Evolutionary conservation across 2,888 invertebrate genomes (phyloP).

Genomic region (Pomacea canaliculata): DNA sequence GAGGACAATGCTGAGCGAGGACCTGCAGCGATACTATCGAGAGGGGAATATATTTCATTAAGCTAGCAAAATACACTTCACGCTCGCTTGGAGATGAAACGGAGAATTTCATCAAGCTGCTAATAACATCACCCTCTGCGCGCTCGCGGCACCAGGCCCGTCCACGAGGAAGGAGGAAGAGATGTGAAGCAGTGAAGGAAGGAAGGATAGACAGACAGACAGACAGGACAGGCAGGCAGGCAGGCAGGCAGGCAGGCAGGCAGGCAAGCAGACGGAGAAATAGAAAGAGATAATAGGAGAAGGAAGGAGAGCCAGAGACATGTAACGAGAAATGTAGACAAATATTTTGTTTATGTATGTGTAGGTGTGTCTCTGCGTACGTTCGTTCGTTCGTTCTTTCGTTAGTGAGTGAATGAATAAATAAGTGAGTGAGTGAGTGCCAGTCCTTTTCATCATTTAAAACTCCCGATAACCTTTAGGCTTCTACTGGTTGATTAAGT

Average conservation of each 20-base stretch:
- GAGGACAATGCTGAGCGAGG: constrained; percentile 14
- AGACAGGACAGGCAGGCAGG: too few species aligned
- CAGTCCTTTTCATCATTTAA: too few species aligned
- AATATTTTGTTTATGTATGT: not conserved
- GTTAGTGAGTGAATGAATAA: too few species aligned
- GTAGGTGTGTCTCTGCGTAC: too few species aligned
- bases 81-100: constrained; percentile 36
- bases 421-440: too few species aligned
- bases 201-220: constrained; percentile 23
- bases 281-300: constrained; percentile 17
- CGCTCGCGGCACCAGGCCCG: constrained; percentile 15
- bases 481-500: too few species aligned
- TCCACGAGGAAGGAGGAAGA: not conserved
- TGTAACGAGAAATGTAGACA: not conserved
- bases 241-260: too few species aligned
- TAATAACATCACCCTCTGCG: constrained; percentile 30
- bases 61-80: constrained; percentile 38
- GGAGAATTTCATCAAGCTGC: constrained; percentile 34
- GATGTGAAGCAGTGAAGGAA: not conserved
- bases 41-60: constrained; percentile 35
- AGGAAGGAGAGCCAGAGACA: not conserved
- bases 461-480: too few species aligned
- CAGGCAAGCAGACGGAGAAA: constrained; percentile 24
- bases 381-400: too few species aligned
- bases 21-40: constrained; percentile 20